Evolutionary conservation across 2,113 vertebrate genomes (phyloP).

Genomic region (Stigmatopora nigra): DNA sequence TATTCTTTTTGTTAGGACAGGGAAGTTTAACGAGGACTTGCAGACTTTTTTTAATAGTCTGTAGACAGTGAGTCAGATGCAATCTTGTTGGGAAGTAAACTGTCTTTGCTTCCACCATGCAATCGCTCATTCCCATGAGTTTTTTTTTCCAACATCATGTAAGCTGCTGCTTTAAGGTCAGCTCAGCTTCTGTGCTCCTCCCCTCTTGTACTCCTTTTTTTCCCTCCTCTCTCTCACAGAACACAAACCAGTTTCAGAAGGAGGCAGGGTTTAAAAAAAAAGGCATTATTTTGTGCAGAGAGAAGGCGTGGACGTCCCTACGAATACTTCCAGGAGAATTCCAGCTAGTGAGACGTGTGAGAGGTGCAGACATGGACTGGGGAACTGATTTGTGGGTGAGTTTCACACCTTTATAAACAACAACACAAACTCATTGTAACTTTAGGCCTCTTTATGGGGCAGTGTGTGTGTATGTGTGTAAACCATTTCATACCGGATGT

Average conservation of each 20-base stretch:
- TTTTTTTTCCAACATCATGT: neutral
- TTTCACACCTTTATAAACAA: conserved; percentile 45
- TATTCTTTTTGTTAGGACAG: no score
- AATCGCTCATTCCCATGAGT: neutral
- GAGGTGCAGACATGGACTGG: conserved; percentile 59
- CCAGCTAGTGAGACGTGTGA: conserved; percentile 1
- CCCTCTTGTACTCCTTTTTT: neutral
- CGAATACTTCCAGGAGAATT: conserved; percentile 44
- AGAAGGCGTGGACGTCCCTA: conserved; percentile 66
- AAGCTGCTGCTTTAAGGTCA: conserved; percentile 44
- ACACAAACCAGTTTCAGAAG: conserved; percentile 49
- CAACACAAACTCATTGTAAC: neutral
- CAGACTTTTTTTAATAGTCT: no score
- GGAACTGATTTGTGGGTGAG: conserved; percentile 65
- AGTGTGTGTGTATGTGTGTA: neutral
- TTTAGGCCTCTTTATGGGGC: neutral
- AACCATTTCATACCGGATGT: neutral
- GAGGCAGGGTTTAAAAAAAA: conserved; percentile 20
- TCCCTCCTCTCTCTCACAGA: conserved; percentile 11
- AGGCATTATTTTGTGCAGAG: conserved; percentile 35
- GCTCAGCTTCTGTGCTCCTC: neutral
- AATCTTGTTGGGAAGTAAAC: no score
- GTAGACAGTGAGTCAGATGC: no score
- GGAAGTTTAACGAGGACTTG: no score
- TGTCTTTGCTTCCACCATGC: no score